Conservation (phyloP, 1,140 invertebrate genomes). For the Phortica variegata region DNA sequence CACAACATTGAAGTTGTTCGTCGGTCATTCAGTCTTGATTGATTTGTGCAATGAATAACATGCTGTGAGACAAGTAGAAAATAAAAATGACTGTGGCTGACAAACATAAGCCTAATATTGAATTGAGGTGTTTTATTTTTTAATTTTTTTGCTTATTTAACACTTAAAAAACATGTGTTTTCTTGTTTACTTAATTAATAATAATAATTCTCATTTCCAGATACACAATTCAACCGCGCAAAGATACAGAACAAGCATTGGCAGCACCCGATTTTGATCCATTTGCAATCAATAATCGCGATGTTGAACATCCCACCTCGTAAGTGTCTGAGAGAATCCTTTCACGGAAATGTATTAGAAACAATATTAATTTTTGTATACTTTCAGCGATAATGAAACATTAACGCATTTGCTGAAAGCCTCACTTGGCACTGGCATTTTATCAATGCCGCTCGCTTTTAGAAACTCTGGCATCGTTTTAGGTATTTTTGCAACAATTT, state of each 20-base stretch:
- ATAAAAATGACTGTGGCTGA: too few relatives aligned
- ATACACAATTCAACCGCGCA: constrained; percentile 63
- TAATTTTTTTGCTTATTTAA: neutral
- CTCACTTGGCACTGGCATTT: constrained; percentile 86
- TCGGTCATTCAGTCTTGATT: too few relatives aligned
- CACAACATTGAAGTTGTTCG: too few relatives aligned
- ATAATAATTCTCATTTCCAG: constrained; percentile 59
- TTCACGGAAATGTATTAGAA: constrained; percentile 1
- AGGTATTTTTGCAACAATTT: constrained; percentile 75
- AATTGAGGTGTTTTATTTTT: constrained; percentile 24
- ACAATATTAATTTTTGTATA: constrained; percentile 8
- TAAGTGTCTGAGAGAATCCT: constrained; percentile 60
- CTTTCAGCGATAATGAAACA: constrained; percentile 75
- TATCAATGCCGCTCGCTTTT: constrained; percentile 87
- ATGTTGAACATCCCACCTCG: constrained; percentile 76
- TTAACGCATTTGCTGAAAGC: constrained; percentile 84
- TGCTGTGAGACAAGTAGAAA: too few relatives aligned
- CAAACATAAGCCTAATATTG: too few relatives aligned
- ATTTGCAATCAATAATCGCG: constrained; percentile 69
- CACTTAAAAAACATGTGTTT: too few relatives aligned
- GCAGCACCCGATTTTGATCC: constrained; percentile 68
- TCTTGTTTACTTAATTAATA: too few relatives aligned
- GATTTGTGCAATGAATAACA: too few relatives aligned
- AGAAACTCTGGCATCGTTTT: constrained; percentile 75
- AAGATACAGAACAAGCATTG: constrained; percentile 60